Evolutionary conservation across 2,113 vertebrate species (phyloP).

Genomic region (Alligator mississippiensis): DNA sequence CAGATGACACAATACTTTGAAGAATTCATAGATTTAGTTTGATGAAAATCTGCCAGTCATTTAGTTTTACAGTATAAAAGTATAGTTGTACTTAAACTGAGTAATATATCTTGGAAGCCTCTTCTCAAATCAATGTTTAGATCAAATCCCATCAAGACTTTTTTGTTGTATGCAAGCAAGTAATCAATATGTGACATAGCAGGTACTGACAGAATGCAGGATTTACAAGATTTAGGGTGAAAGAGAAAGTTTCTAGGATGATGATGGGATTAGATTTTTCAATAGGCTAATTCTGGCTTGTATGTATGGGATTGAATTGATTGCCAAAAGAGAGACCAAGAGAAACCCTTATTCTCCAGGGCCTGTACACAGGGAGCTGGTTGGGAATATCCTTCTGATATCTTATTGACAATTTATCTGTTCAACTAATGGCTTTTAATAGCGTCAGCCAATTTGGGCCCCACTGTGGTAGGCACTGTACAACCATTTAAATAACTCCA

Average conservation of each 20-base stretch:
- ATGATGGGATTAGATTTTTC: not conserved
- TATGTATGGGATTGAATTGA: not conserved
- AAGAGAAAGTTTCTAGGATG: not conserved
- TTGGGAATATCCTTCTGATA: not conserved
- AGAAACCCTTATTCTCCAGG: not conserved
- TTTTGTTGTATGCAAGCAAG: not conserved
- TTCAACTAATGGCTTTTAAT: too few relatives aligned
- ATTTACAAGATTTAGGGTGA: not conserved
- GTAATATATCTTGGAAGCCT: accelerated
- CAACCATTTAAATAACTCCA: too few relatives aligned
- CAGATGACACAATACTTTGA: not conserved
- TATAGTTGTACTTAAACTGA: not conserved
- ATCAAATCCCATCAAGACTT: not conserved
- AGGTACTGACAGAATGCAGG: not conserved
- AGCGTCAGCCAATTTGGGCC: too few relatives aligned
- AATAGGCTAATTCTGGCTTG: not conserved
- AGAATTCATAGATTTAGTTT: not conserved
- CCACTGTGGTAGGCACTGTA: too few relatives aligned
- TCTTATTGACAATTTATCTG: not conserved
- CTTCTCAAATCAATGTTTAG: not conserved
- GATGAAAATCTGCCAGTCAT: not conserved
- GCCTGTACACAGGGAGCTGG: not conserved
- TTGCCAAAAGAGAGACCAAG: not conserved
- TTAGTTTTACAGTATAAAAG: not conserved
- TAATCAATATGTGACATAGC: too few relatives aligned